A percentile compares a stretch with the other conserved stretches of the same genome.
phyloP scores from a whole-genome alignment of 2,797 vertebrate species.

The Neoniphon sammara region DNA sequence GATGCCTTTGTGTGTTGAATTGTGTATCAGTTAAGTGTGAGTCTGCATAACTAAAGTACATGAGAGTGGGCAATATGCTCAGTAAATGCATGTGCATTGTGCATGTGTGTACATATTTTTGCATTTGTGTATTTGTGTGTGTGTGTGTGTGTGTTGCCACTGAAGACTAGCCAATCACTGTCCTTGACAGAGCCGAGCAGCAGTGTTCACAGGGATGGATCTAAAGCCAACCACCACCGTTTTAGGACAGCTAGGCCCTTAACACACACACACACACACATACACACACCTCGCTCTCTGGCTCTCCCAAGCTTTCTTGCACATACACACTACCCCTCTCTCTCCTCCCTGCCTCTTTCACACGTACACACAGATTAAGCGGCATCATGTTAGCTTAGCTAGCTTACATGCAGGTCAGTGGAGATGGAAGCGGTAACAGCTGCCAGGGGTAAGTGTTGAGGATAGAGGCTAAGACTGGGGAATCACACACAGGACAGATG shows the following conservation, averaged over 20 bases:
- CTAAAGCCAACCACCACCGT: neutral
- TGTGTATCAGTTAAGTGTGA: neutral
- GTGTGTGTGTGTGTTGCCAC: neutral
- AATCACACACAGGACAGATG: conserved; percentile 23
- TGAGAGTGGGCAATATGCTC: neutral
- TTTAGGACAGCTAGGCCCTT: neutral
- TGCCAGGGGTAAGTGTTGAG: conserved; percentile 27
- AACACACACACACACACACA: conserved; percentile 22
- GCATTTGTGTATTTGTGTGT: neutral
- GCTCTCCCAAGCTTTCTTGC: neutral
- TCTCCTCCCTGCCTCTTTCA: conserved; percentile 18
- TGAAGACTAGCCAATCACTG: neutral
- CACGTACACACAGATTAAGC: conserved; percentile 16
- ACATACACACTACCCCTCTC: neutral
- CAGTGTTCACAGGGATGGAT: neutral
- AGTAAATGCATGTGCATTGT: neutral
- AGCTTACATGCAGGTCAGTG: conserved; percentile 44
- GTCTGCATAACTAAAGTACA: neutral
- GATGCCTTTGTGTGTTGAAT: too few species aligned
- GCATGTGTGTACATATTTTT: neutral
- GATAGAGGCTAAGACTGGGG: conserved; percentile 23
- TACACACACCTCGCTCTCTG: conserved; percentile 1
- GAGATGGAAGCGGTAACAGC: conserved; percentile 42
- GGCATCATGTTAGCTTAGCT: conserved; percentile 29
- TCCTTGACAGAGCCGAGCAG: neutral